These are phyloP conservation scores for Megalops atlanticus DNA, from an alignment of 2,113 vertebrate genomes.

Conservation along the genomic window DNA sequence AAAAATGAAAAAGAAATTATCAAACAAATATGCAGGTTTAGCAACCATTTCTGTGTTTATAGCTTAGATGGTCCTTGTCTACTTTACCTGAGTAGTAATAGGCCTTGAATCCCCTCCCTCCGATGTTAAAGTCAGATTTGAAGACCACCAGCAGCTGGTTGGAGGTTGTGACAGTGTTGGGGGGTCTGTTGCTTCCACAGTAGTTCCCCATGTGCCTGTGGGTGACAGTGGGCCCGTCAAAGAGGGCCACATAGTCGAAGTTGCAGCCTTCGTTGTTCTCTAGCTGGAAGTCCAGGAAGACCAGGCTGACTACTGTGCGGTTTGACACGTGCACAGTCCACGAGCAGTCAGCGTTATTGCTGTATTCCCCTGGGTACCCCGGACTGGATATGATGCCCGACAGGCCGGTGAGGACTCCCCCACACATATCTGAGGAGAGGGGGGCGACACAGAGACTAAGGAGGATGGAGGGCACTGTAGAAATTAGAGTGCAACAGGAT, in stretches of 20 bases:
- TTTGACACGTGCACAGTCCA: slow-evolving; percentile 83
- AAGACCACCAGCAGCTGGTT: slow-evolving; percentile 86
- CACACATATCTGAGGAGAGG: slow-evolving; percentile 81
- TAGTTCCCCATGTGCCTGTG: slow-evolving; percentile 75
- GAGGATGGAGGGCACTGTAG: not conserved
- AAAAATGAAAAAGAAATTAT: not conserved
- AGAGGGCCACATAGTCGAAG: slow-evolving; percentile 89
- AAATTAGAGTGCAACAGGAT: not conserved
- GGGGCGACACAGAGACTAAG: not conserved
- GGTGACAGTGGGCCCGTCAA: slow-evolving; percentile 74
- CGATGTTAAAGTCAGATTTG: slow-evolving; percentile 96
- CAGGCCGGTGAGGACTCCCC: slow-evolving; percentile 86
- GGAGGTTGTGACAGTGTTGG: slow-evolving; percentile 73
- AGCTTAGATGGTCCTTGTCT: not conserved
- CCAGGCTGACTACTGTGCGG: slow-evolving; percentile 73
- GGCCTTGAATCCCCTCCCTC: slow-evolving; percentile 90
- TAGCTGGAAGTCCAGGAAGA: slow-evolving; percentile 91
- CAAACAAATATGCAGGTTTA: not conserved
- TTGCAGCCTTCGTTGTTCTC: slow-evolving; percentile 86
- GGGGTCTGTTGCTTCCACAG: slow-evolving; percentile 79
- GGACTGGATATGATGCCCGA: slow-evolving; percentile 93
- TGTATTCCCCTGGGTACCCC: slow-evolving; percentile 88
- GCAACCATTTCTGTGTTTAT: not conserved
- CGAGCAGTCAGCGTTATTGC: slow-evolving; percentile 86
- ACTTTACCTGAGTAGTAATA: slow-evolving; percentile 87